phyloP scores from a whole-genome alignment of 2,888 invertebrate species.

The Catonia carolina region DNA sequence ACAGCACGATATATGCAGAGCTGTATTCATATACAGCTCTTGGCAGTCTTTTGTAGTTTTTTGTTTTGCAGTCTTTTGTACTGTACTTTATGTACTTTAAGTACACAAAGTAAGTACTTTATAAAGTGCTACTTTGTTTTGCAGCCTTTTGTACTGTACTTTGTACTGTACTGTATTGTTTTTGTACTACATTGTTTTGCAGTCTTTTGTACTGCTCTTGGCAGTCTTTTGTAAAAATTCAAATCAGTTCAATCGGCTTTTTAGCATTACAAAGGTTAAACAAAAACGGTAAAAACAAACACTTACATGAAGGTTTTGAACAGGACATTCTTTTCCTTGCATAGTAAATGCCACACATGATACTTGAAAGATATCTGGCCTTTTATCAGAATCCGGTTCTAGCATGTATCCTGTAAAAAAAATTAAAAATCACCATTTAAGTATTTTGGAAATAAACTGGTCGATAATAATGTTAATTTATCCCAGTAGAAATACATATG shows the following conservation, averaged over 20 bases:
- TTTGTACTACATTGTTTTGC: background rate
- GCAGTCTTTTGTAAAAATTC: too few species aligned
- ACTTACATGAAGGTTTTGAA: constrained; percentile 71
- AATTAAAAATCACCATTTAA: too few species aligned
- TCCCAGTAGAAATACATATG: background rate
- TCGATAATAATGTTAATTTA: too few species aligned
- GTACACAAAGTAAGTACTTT: too few species aligned
- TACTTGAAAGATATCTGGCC: constrained; percentile 85
- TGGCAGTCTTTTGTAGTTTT: too few species aligned
- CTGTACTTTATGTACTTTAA: too few species aligned
- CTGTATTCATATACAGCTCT: too few species aligned
- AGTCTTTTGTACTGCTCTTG: background rate
- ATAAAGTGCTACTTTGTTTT: too few species aligned
- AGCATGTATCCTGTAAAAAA: constrained; percentile 63
- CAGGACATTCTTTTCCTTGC: constrained; percentile 64
- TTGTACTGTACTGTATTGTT: background rate
- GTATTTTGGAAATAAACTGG: too few species aligned
- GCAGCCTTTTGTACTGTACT: too few species aligned
- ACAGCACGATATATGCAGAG: too few species aligned
- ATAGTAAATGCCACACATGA: constrained; percentile 65
- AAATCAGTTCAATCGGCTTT: background rate
- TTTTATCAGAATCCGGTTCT: constrained; percentile 69
- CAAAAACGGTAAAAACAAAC: background rate
- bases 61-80: too few species aligned
- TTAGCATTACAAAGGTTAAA: background rate